Conservation (phyloP, 2,888 invertebrate genomes). For the Gasteruption jaculator region DNA sequence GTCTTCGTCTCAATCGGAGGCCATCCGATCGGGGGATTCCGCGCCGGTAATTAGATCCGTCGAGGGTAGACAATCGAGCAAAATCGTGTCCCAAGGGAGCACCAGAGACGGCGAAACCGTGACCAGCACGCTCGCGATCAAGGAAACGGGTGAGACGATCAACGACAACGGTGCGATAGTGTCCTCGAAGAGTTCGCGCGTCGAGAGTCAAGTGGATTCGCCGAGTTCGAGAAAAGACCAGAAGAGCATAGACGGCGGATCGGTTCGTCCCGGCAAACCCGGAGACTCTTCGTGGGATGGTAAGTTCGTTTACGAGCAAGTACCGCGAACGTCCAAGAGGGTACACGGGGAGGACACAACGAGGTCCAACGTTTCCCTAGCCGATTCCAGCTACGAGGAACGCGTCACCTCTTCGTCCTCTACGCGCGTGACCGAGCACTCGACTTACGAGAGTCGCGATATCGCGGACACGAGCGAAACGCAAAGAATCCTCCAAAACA, state of each 20-base stretch:
- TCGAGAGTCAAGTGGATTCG: constrained; percentile 30
- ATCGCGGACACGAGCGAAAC: neutral
- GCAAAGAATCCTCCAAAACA: neutral
- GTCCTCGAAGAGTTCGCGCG: constrained; percentile 30
- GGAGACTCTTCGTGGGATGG: constrained; percentile 55
- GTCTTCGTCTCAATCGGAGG: no score
- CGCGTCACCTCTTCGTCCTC: no score
- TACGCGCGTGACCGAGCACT: constrained; percentile 2
- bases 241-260: no score
- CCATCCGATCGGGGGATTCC: no score
- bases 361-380: no score
- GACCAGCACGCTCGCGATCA: constrained; percentile 30
- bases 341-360: neutral
- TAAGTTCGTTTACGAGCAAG: constrained; percentile 56
- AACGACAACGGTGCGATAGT: constrained; percentile 37
- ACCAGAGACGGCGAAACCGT: constrained; percentile 34
- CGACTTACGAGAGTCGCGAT: neutral
- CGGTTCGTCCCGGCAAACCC: constrained; percentile 26
- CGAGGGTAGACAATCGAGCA: constrained; percentile 30
- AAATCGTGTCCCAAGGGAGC: constrained; percentile 28
- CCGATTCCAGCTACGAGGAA: no score
- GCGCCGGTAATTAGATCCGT: no score
- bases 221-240: no score
- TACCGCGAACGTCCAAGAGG: constrained; percentile 22
- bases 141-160: constrained; percentile 29